Evolutionary conservation across 2,113 vertebrate genomes (phyloP).

Genomic region (Maccullochella peelii): DNA sequence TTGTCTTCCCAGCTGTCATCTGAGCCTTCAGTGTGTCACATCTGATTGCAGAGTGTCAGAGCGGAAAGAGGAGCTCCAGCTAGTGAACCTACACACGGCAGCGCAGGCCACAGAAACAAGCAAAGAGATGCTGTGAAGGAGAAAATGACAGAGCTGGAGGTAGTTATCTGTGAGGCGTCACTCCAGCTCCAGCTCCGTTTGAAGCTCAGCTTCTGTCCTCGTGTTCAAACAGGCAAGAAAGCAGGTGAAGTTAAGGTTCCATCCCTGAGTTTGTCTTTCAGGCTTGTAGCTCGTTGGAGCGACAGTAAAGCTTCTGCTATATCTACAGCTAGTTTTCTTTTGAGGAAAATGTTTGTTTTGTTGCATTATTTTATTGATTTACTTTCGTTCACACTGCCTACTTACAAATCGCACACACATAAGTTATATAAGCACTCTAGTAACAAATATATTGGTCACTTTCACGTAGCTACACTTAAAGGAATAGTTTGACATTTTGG

Average conservation of each 20-base stretch:
- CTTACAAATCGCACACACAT: background rate
- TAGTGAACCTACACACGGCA: constrained; percentile 8
- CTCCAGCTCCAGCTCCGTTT: constrained; percentile 49
- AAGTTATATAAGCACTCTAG: background rate
- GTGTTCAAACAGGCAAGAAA: constrained; percentile 64
- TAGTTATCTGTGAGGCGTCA: constrained; percentile 68
- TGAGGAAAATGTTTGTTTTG: background rate
- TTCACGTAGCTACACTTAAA: constrained; percentile 2
- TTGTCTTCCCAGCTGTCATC: constrained; percentile 72
- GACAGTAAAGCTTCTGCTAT: constrained; percentile 18
- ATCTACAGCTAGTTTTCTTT: constrained; percentile 32
- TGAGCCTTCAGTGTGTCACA: constrained; percentile 68
- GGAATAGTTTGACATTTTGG: background rate
- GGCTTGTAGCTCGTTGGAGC: constrained; percentile 8
- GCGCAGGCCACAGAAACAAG: constrained; percentile 46
- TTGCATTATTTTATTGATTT: background rate
- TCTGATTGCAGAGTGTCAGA: constrained; percentile 75
- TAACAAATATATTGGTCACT: background rate
- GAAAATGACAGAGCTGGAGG: constrained; percentile 66
- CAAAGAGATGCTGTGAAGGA: constrained; percentile 30
- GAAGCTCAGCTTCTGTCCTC: constrained; percentile 59
- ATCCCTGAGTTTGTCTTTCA: constrained; percentile 47
- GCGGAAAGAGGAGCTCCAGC: constrained; percentile 54
- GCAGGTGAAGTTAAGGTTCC: constrained; percentile 29
- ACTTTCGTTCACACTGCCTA: background rate